phyloP scores from a whole-genome alignment of 2,113 vertebrate species.

The Macroglossus sobrinus region DNA sequence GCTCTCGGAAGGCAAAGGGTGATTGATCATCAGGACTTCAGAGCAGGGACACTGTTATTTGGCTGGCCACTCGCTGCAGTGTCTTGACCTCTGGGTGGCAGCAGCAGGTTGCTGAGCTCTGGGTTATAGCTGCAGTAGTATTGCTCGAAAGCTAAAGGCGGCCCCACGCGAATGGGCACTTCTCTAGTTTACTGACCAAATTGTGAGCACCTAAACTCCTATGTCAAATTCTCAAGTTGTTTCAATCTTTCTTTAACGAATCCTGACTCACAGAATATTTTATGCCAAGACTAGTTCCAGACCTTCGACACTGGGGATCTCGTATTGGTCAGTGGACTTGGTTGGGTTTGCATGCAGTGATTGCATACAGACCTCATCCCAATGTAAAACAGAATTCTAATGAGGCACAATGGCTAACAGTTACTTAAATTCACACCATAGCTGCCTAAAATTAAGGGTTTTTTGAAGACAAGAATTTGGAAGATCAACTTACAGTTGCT shows the following conservation, averaged over 20 bases:
- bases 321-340: not conserved
- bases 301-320: not conserved
- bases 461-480: not conserved
- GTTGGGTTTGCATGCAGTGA: not conserved
- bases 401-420: not conserved
- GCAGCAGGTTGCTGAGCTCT: slow-evolving; percentile 3
- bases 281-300: not conserved
- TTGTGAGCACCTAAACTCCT: not conserved
- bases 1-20: not conserved
- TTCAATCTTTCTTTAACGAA: not conserved
- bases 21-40: not conserved
- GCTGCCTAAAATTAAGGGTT: not conserved
- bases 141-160: not conserved
- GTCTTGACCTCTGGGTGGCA: slow-evolving; percentile 62
- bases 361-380: not conserved
- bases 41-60: not conserved
- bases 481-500: not conserved
- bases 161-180: not conserved
- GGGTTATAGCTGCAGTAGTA: not conserved
- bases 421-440: not conserved
- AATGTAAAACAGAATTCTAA: not conserved
- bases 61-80: not conserved
- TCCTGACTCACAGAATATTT: not conserved
- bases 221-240: not conserved
- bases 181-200: not conserved